These are phyloP conservation scores for Malacoraja senta DNA, from an alignment of 2,797 vertebrate genomes.

Conservation along the genomic window DNA sequence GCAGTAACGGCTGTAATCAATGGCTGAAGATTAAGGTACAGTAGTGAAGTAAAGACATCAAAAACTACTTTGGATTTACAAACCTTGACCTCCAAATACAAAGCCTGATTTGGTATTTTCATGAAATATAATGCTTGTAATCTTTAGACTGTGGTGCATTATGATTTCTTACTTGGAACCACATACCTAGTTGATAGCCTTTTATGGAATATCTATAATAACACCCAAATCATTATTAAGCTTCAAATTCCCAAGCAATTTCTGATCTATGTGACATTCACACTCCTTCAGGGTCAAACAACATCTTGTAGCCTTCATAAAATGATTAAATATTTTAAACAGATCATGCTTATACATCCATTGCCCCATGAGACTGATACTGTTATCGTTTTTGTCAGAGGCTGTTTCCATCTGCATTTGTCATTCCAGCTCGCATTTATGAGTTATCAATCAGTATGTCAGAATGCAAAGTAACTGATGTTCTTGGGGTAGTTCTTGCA, in stretches of 20 bases:
- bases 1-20: not conserved
- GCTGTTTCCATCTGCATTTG: conserved; percentile 97
- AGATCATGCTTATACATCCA: conserved; percentile 90
- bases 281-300: conserved; percentile 99
- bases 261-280: conserved; percentile 96
- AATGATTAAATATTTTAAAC: conserved; percentile 99
- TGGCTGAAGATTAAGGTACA: not conserved
- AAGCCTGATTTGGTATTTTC: conserved; percentile 3
- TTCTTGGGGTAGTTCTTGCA: conserved; percentile 92
- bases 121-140: not conserved
- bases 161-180: conserved; percentile 32
- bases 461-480: conserved; percentile 99
- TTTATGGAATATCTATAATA: conserved; percentile 77
- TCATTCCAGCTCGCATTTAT: conserved; percentile 94
- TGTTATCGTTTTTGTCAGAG: conserved; percentile 99
- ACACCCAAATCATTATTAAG: conserved; percentile 80
- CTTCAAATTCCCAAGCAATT: conserved; percentile 93
- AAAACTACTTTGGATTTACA: conserved; percentile 33
- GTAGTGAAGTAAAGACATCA: not conserved
- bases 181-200: conserved; percentile 58
- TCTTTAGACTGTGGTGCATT: conserved; percentile 22
- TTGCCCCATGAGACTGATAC: conserved; percentile 90
- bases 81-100: not conserved
- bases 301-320: conserved; percentile 94
- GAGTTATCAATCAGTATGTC: conserved; percentile 99